Conservation (phyloP, 2,113 vertebrate genomes). For the Xenus cinereus region DNA sequence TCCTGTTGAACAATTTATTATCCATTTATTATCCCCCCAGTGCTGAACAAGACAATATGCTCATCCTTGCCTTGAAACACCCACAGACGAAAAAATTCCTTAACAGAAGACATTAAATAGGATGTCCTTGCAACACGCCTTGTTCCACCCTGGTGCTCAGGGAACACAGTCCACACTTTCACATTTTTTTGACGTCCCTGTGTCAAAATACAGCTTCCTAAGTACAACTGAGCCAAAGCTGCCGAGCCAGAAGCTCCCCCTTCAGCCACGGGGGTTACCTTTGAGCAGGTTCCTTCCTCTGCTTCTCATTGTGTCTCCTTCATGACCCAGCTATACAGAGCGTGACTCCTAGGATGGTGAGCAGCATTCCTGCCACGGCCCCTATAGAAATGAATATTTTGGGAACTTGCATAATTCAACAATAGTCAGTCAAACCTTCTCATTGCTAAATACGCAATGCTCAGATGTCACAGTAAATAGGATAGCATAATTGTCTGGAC, state of each 20-base stretch:
- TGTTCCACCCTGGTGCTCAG: neutral
- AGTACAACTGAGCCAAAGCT: neutral
- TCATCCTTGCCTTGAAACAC: neutral
- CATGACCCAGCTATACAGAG: conserved; percentile 84
- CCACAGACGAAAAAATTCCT: neutral
- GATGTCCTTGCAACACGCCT: rapidly evolving
- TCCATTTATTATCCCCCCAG: neutral
- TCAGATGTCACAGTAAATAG: neutral
- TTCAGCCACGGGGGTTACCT: rapidly evolving
- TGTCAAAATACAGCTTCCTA: neutral
- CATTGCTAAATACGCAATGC: rapidly evolving
- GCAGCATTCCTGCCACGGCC: conserved; percentile 83
- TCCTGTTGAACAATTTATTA: neutral
- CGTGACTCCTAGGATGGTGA: conserved; percentile 80
- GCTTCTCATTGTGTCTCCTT: neutral
- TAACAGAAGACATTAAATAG: rapidly evolving
- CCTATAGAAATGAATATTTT: conserved; percentile 11
- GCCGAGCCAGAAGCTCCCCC: neutral
- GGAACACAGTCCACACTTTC: rapidly evolving
- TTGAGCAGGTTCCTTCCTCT: neutral
- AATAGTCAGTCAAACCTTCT: neutral
- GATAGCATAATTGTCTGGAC: rapidly evolving
- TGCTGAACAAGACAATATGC: neutral
- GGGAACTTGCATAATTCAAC: neutral
- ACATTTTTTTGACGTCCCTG: rapidly evolving